phyloP scores from a whole-genome alignment of 2,113 vertebrate species.

The Notothenia rossii region DNA sequence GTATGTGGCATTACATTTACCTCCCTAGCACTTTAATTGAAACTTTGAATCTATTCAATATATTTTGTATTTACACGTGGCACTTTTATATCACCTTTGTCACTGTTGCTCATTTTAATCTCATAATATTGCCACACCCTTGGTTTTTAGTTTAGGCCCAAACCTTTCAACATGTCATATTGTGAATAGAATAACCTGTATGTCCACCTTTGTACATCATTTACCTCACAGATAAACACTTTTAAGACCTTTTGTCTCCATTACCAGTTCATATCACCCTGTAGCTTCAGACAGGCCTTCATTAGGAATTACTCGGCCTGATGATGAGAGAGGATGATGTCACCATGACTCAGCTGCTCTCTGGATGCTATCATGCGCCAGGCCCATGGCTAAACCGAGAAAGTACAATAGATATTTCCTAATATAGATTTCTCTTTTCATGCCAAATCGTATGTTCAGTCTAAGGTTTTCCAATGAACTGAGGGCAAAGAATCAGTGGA shows the following conservation, averaged over 20 bases:
- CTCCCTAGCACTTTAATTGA: background rate
- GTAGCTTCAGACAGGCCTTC: background rate
- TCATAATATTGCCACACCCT: conserved; percentile 23
- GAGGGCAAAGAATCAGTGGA: conserved; percentile 6
- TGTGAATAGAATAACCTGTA: background rate
- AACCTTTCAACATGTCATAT: background rate
- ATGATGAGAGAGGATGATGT: background rate
- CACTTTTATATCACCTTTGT: background rate
- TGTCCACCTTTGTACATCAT: background rate
- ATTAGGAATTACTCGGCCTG: background rate
- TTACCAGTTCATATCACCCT: background rate
- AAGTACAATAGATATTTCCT: conserved; percentile 75
- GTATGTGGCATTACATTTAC: too few species aligned
- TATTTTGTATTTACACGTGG: background rate
- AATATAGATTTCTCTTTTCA: conserved; percentile 65
- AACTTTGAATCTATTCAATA: too few species aligned
- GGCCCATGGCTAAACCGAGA: conserved; percentile 32
- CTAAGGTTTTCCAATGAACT: conserved; percentile 29
- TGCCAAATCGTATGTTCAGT: conserved; percentile 41
- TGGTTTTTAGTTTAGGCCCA: background rate
- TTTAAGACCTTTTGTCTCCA: background rate
- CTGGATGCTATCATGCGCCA: conserved; percentile 2
- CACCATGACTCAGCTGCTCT: conserved; percentile 71
- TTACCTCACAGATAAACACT: background rate
- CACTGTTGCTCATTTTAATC: background rate